A percentile compares a stretch with the other conserved stretches of the same genome.
phyloP scores from a whole-genome alignment of 1,140 invertebrate genomes.

The Hycleus cichorii region DNA sequence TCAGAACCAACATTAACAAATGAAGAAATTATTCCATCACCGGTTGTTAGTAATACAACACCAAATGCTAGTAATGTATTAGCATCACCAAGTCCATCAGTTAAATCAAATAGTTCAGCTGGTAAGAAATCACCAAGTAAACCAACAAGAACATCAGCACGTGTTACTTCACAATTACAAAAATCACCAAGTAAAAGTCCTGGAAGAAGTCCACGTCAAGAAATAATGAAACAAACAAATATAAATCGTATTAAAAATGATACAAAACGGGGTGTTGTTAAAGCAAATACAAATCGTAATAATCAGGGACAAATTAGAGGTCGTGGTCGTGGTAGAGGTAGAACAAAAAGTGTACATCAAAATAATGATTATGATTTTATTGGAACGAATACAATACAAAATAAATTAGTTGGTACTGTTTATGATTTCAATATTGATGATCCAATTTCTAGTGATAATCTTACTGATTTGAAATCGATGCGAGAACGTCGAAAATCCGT shows the following conservation, averaged over 20 bases:
- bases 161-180: constrained; percentile 49
- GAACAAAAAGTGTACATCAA: constrained; percentile 35
- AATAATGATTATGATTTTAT: constrained; percentile 39
- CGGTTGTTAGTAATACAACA: not conserved
- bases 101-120: constrained; percentile 33
- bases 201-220: constrained; percentile 60
- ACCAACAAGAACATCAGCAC: constrained; percentile 53
- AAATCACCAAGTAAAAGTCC: constrained; percentile 68
- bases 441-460: constrained; percentile 65
- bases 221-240: constrained; percentile 20
- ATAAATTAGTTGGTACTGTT: constrained; percentile 75
- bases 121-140: constrained; percentile 60
- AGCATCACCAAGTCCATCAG: constrained; percentile 37
- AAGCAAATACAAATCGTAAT: constrained; percentile 46
- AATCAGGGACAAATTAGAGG: constrained; percentile 54
- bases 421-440: constrained; percentile 83
- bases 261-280: constrained; percentile 31
- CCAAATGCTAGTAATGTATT: constrained; percentile 10
- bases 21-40: not conserved
- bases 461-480: constrained; percentile 72
- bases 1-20: not conserved
- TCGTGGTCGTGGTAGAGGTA: constrained; percentile 61
- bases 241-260: constrained; percentile 26
- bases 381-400: constrained; percentile 54
- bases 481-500: constrained; percentile 70